Evolutionary conservation across 1,140 invertebrate species (phyloP), one percentile per base, ranked within the genome.

Genomic region (Maconellicoccus hirsutus): DNA sequence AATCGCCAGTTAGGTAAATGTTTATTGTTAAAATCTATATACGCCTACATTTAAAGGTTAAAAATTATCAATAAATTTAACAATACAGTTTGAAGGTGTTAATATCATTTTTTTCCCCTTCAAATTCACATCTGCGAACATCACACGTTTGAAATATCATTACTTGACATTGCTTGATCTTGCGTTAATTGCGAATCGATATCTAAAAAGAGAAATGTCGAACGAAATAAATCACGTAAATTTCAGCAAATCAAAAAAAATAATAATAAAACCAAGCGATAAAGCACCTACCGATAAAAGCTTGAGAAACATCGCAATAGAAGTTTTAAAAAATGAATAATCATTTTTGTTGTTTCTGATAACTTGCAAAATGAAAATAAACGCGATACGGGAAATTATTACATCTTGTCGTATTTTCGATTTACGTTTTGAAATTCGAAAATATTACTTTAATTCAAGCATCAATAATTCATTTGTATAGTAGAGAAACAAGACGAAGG

Each of bases 91-190:
- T 52, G 42, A 52, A 52, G 42, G n/a, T 52, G 6, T 52, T 52
- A 3, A 12, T 33, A 8, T 52, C 6, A 4, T 52, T 16, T 52
- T 16, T 6, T 16, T 16, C 6, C n/a, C 29, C 4, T 52, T 52
- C 42, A 52, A 33, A 6, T 3, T 33, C 4, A 12, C n/a, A 52
- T 52, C n/a, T n/a, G n/a, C n/a, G n/a, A n/a, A 52, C 10, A 16
- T 66, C 61, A 66, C 61, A 26, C 61, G 6, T 26, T 22, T 4
- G 3, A 8, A 10, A 23, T 22, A 25, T 66, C 61, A 66, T 26
- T 66, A 16, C 25, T 66, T 66, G 61, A 16, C 25, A 66, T 2
- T 66, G 22, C 14, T 25, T 66, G 61, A 66, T 66, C 61, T 66
- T 12, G 22, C 19, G 25, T 4, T 25, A 12, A 25, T 25, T 66